Percentiles rank a stretch among this genome's conserved stretches.
These are phyloP conservation scores for Sarcophaga caerulescens DNA, from an alignment of 2,888 invertebrate genomes.

Conservation along the genomic window DNA sequence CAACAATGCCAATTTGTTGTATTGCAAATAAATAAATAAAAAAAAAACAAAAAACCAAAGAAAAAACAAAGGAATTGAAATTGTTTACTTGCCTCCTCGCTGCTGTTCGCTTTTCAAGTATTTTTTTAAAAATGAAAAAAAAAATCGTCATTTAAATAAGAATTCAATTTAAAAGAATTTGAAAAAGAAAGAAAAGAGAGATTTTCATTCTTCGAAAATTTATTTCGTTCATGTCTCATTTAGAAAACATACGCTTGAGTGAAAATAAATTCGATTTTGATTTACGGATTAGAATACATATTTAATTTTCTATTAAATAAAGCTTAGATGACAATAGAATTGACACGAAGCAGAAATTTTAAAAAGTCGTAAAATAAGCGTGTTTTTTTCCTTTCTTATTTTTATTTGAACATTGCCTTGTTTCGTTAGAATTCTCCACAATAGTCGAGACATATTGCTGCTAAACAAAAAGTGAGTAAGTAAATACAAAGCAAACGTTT, in stretches of 20 bases:
- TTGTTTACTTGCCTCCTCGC: conserved; percentile 14
- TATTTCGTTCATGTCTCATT: neutral
- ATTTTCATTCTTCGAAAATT: neutral
- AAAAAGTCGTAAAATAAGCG: too few species aligned
- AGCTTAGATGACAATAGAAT: too few species aligned
- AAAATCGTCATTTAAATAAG: conserved; percentile 68
- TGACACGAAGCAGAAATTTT: too few species aligned
- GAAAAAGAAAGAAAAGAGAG: neutral
- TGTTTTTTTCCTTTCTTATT: too few species aligned
- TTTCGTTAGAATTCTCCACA: too few species aligned
- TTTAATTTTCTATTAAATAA: neutral
- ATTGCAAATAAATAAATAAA: neutral
- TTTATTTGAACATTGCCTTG: too few species aligned
- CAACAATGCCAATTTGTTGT: neutral
- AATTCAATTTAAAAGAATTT: conserved; percentile 22
- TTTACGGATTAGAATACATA: neutral
- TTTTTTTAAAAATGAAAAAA: conserved; percentile 58
- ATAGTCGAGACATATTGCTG: too few species aligned
- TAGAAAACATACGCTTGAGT: neutral
- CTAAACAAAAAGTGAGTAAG: too few species aligned
- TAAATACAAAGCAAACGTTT: too few species aligned
- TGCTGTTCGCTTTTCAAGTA: conserved; percentile 8
- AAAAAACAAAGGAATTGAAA: conserved; percentile 44
- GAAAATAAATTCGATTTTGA: neutral
- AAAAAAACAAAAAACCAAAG: conserved; percentile 27